These are phyloP conservation scores for Thunnus maccoyii DNA, from an alignment of 2,113 vertebrate genomes.

Conservation along the genomic window DNA sequence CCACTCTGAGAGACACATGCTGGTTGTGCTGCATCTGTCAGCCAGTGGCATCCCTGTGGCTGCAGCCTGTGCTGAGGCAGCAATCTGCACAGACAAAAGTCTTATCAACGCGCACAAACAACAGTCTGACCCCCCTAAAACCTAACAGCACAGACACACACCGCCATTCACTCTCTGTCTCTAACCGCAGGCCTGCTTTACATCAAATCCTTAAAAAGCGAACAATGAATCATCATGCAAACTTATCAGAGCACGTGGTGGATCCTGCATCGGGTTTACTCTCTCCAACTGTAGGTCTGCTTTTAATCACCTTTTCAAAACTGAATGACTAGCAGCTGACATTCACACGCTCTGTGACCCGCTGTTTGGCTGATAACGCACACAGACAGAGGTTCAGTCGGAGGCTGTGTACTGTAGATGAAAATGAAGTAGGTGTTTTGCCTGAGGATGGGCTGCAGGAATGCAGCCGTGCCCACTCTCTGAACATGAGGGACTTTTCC, in stretches of 20 bases:
- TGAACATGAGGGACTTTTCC: slow-evolving; percentile 33
- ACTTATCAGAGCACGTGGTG: not conserved
- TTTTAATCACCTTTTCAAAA: slow-evolving; percentile 41
- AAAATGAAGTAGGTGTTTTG: slow-evolving; percentile 22
- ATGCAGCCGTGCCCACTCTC: slow-evolving; percentile 33
- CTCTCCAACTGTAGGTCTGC: slow-evolving; percentile 1
- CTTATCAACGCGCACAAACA: slow-evolving; percentile 70
- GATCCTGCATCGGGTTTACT: not conserved
- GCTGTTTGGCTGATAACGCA: not conserved
- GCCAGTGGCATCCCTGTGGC: slow-evolving; percentile 66
- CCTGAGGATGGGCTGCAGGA: slow-evolving; percentile 32
- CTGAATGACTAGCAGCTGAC: not conserved
- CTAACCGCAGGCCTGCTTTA: slow-evolving; percentile 29
- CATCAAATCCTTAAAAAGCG: slow-evolving; percentile 39
- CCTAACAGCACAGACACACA: slow-evolving; percentile 17
- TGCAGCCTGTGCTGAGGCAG: slow-evolving; percentile 75
- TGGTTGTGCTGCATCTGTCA: slow-evolving; percentile 66
- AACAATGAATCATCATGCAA: not conserved
- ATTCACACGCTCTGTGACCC: not conserved
- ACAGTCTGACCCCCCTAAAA: slow-evolving; percentile 41
- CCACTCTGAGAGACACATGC: slow-evolving; percentile 62
- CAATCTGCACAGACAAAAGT: slow-evolving; percentile 72
- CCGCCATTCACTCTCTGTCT: not conserved
- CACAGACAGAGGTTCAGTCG: not conserved
- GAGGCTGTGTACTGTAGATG: slow-evolving; percentile 1